Conservation (phyloP, 1,140 invertebrate species). For the Andrena cerasifolii region DNA sequence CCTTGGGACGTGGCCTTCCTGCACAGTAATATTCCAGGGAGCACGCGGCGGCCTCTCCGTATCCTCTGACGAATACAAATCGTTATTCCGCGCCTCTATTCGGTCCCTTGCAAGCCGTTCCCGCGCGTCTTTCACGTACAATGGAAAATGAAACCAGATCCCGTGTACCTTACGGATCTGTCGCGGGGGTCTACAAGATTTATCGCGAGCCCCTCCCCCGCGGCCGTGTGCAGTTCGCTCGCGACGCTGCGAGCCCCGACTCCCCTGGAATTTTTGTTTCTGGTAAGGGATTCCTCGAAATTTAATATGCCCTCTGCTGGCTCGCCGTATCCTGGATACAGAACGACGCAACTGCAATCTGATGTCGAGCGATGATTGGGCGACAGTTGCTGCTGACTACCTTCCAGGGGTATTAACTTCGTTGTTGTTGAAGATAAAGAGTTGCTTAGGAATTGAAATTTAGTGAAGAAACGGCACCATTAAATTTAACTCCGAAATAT, state of each 20-base stretch:
- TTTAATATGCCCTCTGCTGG: slow-evolving; percentile 22
- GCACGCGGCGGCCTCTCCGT: slow-evolving; percentile 32
- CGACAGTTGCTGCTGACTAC: neutral
- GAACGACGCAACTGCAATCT: neutral
- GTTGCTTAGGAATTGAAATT: too few relatives aligned
- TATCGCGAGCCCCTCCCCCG: slow-evolving; percentile 56
- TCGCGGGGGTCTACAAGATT: slow-evolving; percentile 56
- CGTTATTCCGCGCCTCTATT: slow-evolving; percentile 51
- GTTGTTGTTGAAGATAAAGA: too few relatives aligned
- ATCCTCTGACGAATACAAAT: slow-evolving; percentile 72
- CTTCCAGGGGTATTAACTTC: too few relatives aligned
- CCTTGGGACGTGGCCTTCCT: slow-evolving; percentile 19
- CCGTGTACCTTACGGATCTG: slow-evolving; percentile 28
- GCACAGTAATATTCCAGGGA: slow-evolving; percentile 50
- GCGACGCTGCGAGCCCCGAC: neutral
- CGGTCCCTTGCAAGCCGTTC: slow-evolving; percentile 41
- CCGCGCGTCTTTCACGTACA: slow-evolving; percentile 45
- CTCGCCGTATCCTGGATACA: neutral
- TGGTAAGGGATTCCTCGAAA: slow-evolving; percentile 24
- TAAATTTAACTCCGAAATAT: too few relatives aligned
- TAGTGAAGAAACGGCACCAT: too few relatives aligned
- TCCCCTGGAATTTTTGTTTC: slow-evolving; percentile 16
- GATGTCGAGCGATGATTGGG: neutral
- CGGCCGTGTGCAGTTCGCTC: neutral
- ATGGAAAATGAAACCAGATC: slow-evolving; percentile 62